Conservation (phyloP, 2,888 invertebrate species). For the Euplagia quadripunctaria region DNA sequence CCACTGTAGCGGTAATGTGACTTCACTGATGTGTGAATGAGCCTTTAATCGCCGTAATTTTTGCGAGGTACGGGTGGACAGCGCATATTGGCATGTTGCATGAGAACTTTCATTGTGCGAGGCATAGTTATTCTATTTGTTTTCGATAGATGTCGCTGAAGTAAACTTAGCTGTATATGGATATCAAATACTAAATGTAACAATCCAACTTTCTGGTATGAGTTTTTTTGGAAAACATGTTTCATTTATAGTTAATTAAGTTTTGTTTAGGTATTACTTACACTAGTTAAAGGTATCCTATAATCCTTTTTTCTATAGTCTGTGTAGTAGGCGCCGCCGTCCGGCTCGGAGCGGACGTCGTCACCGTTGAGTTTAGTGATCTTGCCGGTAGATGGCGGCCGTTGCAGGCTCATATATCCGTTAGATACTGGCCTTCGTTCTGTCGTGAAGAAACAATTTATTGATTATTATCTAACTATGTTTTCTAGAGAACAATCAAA, state of each 20-base stretch:
- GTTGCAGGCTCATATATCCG: constrained; percentile 85
- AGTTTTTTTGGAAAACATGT: not conserved
- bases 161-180: not conserved
- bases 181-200: not conserved
- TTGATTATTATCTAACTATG: too few relatives aligned
- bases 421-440: constrained; percentile 83
- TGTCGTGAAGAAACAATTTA: constrained; percentile 37
- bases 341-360: constrained; percentile 81
- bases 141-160: not conserved
- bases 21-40: too few relatives aligned
- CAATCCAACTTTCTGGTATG: not conserved
- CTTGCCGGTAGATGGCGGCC: constrained; percentile 74
- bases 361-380: constrained; percentile 70
- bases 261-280: constrained; percentile 61
- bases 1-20: too few relatives aligned
- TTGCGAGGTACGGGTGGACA: not conserved
- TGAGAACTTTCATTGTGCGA: not conserved
- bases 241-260: too few relatives aligned
- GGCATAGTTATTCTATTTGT: not conserved
- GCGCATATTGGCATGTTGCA: not conserved
- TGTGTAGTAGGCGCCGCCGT: constrained; percentile 80
- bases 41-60: not conserved
- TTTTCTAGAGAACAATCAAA: too few relatives aligned
- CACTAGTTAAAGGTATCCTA: constrained; percentile 85
- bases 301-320: constrained; percentile 84